Evolutionary conservation across 2,113 vertebrate genomes (phyloP).

Genomic region (Corythornis cristatus): DNA sequence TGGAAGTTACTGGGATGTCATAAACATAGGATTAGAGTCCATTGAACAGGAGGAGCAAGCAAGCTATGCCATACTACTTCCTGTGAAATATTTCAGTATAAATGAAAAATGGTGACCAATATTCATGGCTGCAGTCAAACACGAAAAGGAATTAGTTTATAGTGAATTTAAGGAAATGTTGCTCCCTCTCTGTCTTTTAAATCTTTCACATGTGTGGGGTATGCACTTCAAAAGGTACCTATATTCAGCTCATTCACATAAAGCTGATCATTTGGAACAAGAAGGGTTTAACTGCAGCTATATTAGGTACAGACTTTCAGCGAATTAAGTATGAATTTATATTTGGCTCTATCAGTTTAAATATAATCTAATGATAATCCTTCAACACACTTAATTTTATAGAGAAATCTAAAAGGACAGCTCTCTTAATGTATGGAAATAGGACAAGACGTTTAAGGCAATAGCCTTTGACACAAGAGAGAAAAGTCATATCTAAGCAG

Average conservation of each 20-base stretch:
- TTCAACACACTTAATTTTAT: slow-evolving; percentile 3
- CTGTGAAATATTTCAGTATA: not conserved
- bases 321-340: slow-evolving; percentile 49
- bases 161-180: not conserved
- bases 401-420: not conserved
- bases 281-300: slow-evolving; percentile 36
- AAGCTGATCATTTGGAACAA: not conserved
- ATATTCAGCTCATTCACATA: slow-evolving; percentile 5
- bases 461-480: slow-evolving; percentile 30
- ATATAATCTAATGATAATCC: slow-evolving; percentile 46
- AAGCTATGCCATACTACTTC: not conserved
- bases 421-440: slow-evolving; percentile 62
- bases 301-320: slow-evolving; percentile 33
- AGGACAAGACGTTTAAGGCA: slow-evolving; percentile 48
- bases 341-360: slow-evolving; percentile 24
- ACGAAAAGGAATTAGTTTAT: not conserved
- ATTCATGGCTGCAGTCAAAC: not conserved
- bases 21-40: slow-evolving; percentile 9
- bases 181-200: not conserved
- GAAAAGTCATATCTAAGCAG: not conserved
- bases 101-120: not conserved
- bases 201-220: not conserved
- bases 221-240: slow-evolving; percentile 2
- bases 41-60: not conserved
- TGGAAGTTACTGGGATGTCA: slow-evolving; percentile 54